A percentile compares a stretch with the other conserved stretches of the same genome.
These are phyloP conservation scores for Rallus limicola DNA, from an alignment of 2,113 vertebrate species.

Conservation along the genomic window DNA sequence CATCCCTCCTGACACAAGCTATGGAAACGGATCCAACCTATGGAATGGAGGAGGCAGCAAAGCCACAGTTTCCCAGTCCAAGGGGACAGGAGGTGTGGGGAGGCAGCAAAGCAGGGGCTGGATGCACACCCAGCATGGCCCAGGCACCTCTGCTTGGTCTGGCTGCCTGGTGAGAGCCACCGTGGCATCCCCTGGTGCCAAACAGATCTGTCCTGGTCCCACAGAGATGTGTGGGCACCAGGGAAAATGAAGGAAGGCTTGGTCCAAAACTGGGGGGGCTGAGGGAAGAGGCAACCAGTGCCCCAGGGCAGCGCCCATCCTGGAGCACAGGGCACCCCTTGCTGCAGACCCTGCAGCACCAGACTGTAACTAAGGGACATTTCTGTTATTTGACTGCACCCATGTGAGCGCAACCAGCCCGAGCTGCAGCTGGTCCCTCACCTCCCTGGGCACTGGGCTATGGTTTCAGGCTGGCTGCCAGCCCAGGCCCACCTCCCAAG, in stretches of 20 bases:
- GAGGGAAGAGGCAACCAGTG: neutral
- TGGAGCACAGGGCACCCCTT: fast-evolving
- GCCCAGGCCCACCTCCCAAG: neutral
- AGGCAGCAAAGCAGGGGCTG: neutral
- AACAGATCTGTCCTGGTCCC: neutral
- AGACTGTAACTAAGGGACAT: fast-evolving
- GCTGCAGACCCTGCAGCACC: neutral
- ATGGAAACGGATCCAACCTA: neutral
- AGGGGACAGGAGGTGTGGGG: neutral
- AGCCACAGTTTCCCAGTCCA: neutral
- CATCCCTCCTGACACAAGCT: neutral
- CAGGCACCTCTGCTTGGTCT: neutral
- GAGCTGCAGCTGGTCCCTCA: neutral
- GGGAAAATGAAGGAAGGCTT: fast-evolving
- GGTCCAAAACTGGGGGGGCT: fast-evolving
- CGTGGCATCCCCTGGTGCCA: fast-evolving
- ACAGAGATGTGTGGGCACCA: neutral
- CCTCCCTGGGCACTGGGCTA: neutral
- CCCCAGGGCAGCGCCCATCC: neutral
- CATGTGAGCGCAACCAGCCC: neutral
- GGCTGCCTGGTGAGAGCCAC: neutral
- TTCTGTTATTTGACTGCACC: neutral
- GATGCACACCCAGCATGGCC: neutral
- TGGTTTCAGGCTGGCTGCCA: neutral
- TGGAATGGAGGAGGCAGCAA: neutral